Conservation (phyloP, 2,888 invertebrate genomes). For the Andrena flavipes region DNA sequence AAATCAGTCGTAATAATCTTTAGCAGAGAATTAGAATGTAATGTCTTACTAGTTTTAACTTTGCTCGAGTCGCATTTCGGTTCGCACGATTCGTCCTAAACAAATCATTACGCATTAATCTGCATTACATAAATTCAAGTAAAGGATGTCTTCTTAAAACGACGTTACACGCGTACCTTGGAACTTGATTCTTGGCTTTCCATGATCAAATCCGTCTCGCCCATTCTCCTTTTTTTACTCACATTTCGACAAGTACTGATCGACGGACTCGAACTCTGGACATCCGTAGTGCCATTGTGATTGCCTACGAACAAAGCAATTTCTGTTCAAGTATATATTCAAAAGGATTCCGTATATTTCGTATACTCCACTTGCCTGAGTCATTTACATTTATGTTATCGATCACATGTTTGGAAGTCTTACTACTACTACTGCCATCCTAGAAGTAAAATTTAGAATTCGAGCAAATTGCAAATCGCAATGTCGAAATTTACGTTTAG, state of each 20-base stretch:
- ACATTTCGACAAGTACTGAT: conserved; percentile 73
- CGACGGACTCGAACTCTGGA: conserved; percentile 62
- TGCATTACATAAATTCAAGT: neutral
- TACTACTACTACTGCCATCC: conserved; percentile 53
- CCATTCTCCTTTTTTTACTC: conserved; percentile 80
- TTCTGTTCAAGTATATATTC: neutral
- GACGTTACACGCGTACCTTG: conserved; percentile 47
- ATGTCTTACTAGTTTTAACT: conserved; percentile 59
- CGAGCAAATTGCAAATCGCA: neutral
- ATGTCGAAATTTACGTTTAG: neutral
- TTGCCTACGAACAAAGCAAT: conserved; percentile 38
- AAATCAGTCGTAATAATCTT: neutral
- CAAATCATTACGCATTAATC: conserved; percentile 8
- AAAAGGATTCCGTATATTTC: neutral
- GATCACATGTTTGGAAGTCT: conserved; percentile 52
- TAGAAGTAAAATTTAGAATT: conserved; percentile 23
- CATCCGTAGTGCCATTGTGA: conserved; percentile 29
- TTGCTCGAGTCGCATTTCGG: conserved; percentile 37
- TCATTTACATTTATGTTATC: conserved; percentile 43
- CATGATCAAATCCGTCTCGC: conserved; percentile 69
- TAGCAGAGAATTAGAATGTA: neutral
- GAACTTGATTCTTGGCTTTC: conserved; percentile 51
- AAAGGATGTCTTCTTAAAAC: neutral
- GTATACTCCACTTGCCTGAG: conserved; percentile 35
- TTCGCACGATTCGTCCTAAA: conserved; percentile 36